Evolutionary conservation across 2,888 invertebrate genomes (phyloP).

Genomic region (Acleris literana): DNA sequence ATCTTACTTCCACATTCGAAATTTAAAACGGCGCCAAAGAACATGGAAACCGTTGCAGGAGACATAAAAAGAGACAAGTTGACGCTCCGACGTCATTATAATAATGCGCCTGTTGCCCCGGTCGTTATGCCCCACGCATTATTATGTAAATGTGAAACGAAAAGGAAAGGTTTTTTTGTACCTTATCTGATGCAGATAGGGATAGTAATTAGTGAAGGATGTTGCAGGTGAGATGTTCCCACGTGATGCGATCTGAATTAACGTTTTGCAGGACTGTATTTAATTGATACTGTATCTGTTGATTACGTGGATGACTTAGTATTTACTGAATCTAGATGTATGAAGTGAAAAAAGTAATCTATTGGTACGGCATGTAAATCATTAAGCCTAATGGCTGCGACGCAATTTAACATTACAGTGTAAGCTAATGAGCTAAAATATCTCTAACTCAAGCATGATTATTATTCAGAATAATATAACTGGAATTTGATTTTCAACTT

Average conservation of each 20-base stretch:
- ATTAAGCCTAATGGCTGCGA: no score
- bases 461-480: no score
- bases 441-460: no score
- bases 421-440: no score
- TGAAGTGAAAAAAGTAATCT: neutral
- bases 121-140: slow-evolving; percentile 77
- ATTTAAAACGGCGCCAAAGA: slow-evolving; percentile 45
- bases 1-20: slow-evolving; percentile 31
- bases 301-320: neutral
- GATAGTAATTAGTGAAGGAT: slow-evolving; percentile 74
- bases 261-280: slow-evolving; percentile 9
- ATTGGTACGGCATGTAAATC: no score
- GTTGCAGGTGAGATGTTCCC: slow-evolving; percentile 69
- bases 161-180: slow-evolving; percentile 70
- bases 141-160: slow-evolving; percentile 79
- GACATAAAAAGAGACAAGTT: slow-evolving; percentile 38
- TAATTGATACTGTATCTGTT: slow-evolving; percentile 7
- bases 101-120: slow-evolving; percentile 65
- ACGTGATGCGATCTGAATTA: slow-evolving; percentile 50
- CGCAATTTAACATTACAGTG: no score
- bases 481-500: no score
- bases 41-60: slow-evolving; percentile 52
- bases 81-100: slow-evolving; percentile 50
- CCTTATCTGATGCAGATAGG: slow-evolving; percentile 78
- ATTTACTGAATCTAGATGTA: neutral